Conservation (phyloP, 1,140 invertebrate species). For the Drosophila tristis region DNA sequence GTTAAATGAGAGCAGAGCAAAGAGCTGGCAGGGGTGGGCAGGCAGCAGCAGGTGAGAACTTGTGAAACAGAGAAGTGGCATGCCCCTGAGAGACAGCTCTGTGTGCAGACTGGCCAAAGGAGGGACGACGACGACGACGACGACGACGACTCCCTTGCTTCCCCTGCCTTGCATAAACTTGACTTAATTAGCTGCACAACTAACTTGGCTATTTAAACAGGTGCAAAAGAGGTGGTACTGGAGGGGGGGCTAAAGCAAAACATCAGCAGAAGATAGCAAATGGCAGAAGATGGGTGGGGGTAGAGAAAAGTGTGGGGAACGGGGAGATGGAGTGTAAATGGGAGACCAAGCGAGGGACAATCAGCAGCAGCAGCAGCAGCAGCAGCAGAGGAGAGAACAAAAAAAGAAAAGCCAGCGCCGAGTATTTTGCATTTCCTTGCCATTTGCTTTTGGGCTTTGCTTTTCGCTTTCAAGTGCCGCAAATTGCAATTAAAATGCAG, state of each 20-base stretch:
- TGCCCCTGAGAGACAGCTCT: conserved; percentile 2
- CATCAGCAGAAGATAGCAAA: conserved; percentile 22
- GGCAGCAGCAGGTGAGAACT: conserved; percentile 35
- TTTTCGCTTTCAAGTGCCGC: conserved; percentile 39
- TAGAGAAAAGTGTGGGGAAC: not conserved
- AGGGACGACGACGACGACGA: not conserved
- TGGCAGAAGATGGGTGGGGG: not conserved
- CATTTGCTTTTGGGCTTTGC: conserved; percentile 47
- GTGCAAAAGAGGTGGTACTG: conserved; percentile 34
- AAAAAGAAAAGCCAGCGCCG: not conserved
- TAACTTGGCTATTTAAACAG: conserved; percentile 80
- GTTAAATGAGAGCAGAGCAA: not conserved
- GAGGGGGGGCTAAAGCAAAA: conserved; percentile 1
- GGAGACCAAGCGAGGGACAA: not conserved
- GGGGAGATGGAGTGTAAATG: too few species aligned
- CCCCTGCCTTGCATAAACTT: conserved; percentile 73
- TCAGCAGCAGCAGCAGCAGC: not conserved
- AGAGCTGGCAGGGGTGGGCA: not conserved
- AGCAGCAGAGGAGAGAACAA: not conserved
- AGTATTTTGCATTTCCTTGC: conserved; percentile 37
- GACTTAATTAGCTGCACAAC: conserved; percentile 79
- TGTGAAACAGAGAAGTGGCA: conserved; percentile 44
- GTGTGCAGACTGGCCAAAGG: not conserved
- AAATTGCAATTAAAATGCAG: conserved; percentile 55
- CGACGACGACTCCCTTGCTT: not conserved